Evolutionary conservation across 2,888 invertebrate genomes (phyloP).

Genomic region (Steinernema carpocapsae): DNA sequence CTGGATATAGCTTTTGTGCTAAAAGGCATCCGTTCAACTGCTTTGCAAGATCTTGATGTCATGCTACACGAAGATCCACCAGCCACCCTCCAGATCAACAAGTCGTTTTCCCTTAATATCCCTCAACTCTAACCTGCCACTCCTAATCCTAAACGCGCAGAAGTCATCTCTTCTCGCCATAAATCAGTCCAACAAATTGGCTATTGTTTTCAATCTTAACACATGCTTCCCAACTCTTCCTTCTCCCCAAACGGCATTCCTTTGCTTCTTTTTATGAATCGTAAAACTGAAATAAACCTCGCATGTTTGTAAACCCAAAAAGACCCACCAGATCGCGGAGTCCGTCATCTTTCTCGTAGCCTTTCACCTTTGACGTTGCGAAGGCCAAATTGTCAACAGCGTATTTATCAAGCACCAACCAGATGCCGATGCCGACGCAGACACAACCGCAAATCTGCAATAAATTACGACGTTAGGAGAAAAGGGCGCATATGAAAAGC

Average conservation of each 20-base stretch:
- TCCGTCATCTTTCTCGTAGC: constrained; percentile 65
- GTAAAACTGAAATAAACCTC: no score
- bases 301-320: background rate
- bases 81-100: no score
- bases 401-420: constrained; percentile 66
- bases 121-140: background rate
- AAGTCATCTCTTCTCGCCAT: background rate
- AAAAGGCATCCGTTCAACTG: no score
- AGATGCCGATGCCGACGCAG: constrained; percentile 66
- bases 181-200: background rate
- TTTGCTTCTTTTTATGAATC: background rate
- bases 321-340: constrained; percentile 59
- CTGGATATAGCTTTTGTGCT: no score
- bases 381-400: constrained; percentile 65
- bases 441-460: constrained; percentile 66
- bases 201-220: background rate
- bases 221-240: background rate
- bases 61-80: no score
- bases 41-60: no score
- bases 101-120: no score
- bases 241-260: background rate
- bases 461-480: background rate
- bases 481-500: no score
- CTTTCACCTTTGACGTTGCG: constrained; percentile 62
- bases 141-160: background rate